Evolutionary conservation across 2,888 invertebrate species (phyloP).

Genomic region (Cecidostiba fungosa): DNA sequence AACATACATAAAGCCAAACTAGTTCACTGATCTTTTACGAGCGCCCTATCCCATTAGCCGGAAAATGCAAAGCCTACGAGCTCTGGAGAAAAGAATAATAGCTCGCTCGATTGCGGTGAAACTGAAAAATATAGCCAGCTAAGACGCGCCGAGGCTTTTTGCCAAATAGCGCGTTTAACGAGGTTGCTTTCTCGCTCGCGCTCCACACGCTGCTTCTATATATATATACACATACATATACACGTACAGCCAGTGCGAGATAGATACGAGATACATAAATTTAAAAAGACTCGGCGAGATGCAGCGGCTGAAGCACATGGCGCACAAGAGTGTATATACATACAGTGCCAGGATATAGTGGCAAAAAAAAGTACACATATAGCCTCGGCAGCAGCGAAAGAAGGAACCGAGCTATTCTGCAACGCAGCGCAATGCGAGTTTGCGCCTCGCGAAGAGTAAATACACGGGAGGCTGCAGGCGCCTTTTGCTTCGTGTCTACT

Average conservation of each 20-base stretch:
- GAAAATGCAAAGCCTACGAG: not conserved
- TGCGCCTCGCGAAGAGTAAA: constrained; percentile 1
- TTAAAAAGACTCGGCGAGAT: not conserved
- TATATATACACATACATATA: not conserved
- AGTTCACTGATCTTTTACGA: too few species aligned
- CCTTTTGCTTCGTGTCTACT: not conserved
- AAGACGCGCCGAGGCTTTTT: constrained; percentile 29
- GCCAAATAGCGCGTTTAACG: constrained; percentile 49
- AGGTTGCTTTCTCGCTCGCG: constrained; percentile 6
- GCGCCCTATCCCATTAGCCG: not conserved
- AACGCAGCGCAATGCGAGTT: constrained; percentile 2
- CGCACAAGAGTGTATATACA: too few species aligned
- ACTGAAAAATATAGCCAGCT: constrained; percentile 27
- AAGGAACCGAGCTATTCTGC: not conserved
- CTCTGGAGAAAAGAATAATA: constrained; percentile 29
- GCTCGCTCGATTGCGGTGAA: not conserved
- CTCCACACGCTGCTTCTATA: not conserved
- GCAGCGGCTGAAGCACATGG: not conserved
- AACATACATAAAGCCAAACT: too few species aligned
- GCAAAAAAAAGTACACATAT: not conserved
- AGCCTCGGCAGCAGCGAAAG: not conserved
- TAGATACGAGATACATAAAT: constrained; percentile 15
- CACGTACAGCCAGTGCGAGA: not conserved
- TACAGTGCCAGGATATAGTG: too few species aligned
- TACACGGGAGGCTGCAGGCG: not conserved